Percentiles rank a stretch among this genome's conserved stretches.
Conservation (phyloP, 2,797 vertebrate species). For the Takifugu ocellatus region DNA sequence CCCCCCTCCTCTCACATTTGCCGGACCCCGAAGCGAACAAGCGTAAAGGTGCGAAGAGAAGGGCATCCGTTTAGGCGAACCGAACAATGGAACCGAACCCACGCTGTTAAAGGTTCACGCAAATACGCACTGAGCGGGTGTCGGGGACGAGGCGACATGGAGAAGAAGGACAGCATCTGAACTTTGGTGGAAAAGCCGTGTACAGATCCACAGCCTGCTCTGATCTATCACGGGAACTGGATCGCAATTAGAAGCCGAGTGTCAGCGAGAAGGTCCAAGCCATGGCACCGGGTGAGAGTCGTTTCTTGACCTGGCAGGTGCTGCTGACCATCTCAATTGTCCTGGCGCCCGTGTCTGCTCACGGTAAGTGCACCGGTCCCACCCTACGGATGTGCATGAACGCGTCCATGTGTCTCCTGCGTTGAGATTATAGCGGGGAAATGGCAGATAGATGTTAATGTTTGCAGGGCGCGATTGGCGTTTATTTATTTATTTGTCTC, state of each 20-base stretch:
- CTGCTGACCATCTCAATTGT: constrained; percentile 65
- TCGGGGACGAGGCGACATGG: constrained; percentile 34
- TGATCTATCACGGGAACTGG: constrained; percentile 9
- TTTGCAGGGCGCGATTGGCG: too few relatives aligned
- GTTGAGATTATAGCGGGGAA: neutral
- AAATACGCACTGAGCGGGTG: constrained; percentile 7
- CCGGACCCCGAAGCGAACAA: constrained; percentile 19
- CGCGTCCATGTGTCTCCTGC: constrained; percentile 25
- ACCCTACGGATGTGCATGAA: constrained; percentile 3
- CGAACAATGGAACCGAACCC: constrained; percentile 50
- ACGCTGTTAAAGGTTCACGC: constrained; percentile 28
- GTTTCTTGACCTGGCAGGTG: constrained; percentile 62
- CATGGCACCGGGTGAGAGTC: constrained; percentile 55
- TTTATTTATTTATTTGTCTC: too few relatives aligned
- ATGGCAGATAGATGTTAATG: too few relatives aligned
- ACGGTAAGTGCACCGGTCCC: constrained; percentile 59
- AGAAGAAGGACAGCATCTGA: constrained; percentile 50
- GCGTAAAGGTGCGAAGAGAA: constrained; percentile 41
- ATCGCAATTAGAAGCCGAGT: constrained; percentile 23
- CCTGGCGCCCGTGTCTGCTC: constrained; percentile 50
- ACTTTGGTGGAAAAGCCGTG: constrained; percentile 44
- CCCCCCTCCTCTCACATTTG: constrained; percentile 3
- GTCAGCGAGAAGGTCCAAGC: constrained; percentile 1
- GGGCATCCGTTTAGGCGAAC: constrained; percentile 8
- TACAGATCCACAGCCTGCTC: constrained; percentile 11